Evolutionary conservation across 2,797 vertebrate species (phyloP), one percentile per base, ranked within the genome.

Genomic region (Hylomyscus alleni): DNA sequence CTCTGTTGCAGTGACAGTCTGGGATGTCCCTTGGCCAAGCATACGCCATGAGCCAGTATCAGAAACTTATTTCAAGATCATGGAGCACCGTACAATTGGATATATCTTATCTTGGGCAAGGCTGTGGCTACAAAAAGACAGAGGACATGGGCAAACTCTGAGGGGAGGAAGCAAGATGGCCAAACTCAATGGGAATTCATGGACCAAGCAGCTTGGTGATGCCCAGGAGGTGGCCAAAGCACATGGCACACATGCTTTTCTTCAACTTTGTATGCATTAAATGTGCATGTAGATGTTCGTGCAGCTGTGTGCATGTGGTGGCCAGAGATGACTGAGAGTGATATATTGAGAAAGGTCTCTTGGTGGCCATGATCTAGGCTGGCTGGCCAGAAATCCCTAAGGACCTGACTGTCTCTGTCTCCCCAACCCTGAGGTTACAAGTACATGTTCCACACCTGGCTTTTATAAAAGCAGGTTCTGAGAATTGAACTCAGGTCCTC

Each of bases 1-100:
- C 29, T 34, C n/a, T 37, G 29, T 20, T 19, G 1, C 0, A 10
- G 56, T 26, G 37, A 24, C 7, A 47, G 40, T 12, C 47, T n/a
- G 58, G 6, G 69, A 47, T 29, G 6, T 34, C 7, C 37, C 34
- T 24, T 65, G 22, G 72, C 76, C 20, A 10, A 1, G 0, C 58
- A 24, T 1, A 13, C 1, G 0, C 1, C 0, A 0, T 22, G 13
- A 24, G 31, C 13, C 0, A 8, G 62, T 60, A 11, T 22, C 34
- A 11, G 72, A 37, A 17, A 6, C 6, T n/a, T 72, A 0, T 37
- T 31, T 80, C 31, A 34, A 67, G 7, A 31, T 4, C 12, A 44
- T 2, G 9, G 20, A 1, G 1, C 1, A 6, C 37, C 0, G 3
- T 6, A 0, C 0, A 34, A 37, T 47, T 19, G 80, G 72, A 73